Evolutionary conservation across 2,888 invertebrate genomes (phyloP).

Genomic region (Dilophus febrilis): DNA sequence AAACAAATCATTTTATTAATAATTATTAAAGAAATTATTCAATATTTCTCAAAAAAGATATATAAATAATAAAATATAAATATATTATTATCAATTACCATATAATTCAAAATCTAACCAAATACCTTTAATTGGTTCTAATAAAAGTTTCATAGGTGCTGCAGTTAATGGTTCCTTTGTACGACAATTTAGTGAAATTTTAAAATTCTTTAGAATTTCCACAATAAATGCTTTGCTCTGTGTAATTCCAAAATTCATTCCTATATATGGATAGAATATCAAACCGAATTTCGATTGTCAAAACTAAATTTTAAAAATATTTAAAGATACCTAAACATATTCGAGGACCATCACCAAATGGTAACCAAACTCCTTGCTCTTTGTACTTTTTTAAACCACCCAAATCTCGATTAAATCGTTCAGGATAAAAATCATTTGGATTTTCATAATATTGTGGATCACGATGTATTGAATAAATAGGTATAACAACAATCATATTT

Average conservation of each 20-base stretch:
- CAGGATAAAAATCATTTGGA: conserved; percentile 4
- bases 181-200: conserved; percentile 20
- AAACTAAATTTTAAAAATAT: no score
- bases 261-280: no score
- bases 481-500: conserved; percentile 3
- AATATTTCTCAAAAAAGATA: no score
- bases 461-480: conserved; percentile 1
- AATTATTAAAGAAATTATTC: no score
- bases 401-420: conserved; percentile 1
- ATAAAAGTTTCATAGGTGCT: conserved; percentile 16
- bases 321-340: conserved; percentile 17
- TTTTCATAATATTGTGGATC: conserved; percentile 4
- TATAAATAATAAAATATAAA: no score
- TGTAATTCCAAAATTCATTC: conserved; percentile 22
- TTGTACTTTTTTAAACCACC: conserved; percentile 5
- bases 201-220: conserved; percentile 22
- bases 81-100: no score
- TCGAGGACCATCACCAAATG: conserved; percentile 23
- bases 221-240: conserved; percentile 24
- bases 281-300: no score
- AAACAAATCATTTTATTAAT: no score
- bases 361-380: conserved; percentile 3
- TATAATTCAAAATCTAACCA: conserved; percentile 18
- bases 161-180: conserved; percentile 20
- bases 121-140: conserved; percentile 18